Evolutionary conservation across 1,140 invertebrate species (phyloP).

Genomic region (Leptonema lineaticorne): DNA sequence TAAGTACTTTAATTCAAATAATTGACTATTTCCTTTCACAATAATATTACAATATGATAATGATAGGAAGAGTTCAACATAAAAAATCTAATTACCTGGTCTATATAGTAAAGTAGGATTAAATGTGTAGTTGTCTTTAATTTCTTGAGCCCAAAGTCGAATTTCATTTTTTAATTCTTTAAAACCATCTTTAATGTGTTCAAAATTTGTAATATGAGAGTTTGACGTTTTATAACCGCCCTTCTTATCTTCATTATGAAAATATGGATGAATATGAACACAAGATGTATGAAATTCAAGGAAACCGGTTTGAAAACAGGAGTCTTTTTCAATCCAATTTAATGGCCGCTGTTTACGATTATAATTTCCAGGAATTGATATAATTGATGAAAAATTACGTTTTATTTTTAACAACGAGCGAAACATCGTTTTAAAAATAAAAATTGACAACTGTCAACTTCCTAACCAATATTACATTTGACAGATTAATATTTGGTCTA

Average conservation of each 20-base stretch:
- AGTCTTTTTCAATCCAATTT: neutral
- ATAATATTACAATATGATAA: neutral
- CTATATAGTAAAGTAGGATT: constrained; percentile 62
- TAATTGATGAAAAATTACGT: neutral
- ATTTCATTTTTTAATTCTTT: constrained; percentile 68
- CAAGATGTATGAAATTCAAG: neutral
- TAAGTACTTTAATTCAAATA: too few species aligned
- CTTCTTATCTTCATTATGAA: constrained; percentile 65
- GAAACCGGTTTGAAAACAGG: too few species aligned
- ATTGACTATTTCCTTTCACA: too few species aligned
- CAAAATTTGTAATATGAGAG: constrained; percentile 47
- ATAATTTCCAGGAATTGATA: too few species aligned
- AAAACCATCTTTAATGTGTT: constrained; percentile 61
- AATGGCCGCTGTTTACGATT: neutral
- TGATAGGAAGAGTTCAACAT: neutral
- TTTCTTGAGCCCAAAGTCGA: constrained; percentile 66
- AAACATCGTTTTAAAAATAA: neutral
- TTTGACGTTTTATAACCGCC: constrained; percentile 60
- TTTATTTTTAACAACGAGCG: neutral
- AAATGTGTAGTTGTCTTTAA: constrained; percentile 61
- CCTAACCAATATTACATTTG: neutral
- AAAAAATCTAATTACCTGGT: constrained; percentile 49
- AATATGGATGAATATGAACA: constrained; percentile 42
- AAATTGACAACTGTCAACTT: neutral
- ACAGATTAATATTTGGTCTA: too few species aligned